A percentile compares a stretch with the other conserved stretches of the same genome.
Evolutionary conservation across 2,888 invertebrate genomes (phyloP).

Genomic region (Dinocampus coccinellae): DNA sequence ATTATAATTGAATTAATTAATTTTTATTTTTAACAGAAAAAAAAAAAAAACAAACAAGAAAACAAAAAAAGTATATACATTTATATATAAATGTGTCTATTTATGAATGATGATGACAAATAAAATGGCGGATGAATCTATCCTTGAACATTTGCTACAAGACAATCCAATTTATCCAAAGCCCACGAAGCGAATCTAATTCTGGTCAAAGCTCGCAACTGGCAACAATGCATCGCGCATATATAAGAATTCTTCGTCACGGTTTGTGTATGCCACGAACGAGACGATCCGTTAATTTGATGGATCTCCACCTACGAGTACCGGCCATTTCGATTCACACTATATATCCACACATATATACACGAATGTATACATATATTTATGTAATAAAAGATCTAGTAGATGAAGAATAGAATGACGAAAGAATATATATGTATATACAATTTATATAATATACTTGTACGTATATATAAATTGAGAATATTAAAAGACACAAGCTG

Average conservation of each 20-base stretch:
- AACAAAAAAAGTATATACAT: no score
- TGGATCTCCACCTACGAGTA: slow-evolving; percentile 22
- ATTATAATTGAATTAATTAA: background rate
- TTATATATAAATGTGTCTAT: background rate
- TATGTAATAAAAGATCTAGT: background rate
- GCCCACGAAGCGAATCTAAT: slow-evolving; percentile 29
- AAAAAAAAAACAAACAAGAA: no score
- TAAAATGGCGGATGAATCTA: slow-evolving; percentile 18
- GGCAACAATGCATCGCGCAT: slow-evolving; percentile 19
- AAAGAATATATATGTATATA: background rate
- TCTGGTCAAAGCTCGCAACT: slow-evolving; percentile 3
- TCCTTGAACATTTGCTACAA: slow-evolving; percentile 29
- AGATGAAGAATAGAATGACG: background rate
- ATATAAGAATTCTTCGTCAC: slow-evolving; percentile 29
- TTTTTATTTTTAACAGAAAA: background rate
- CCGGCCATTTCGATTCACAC: background rate
- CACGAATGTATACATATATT: background rate
- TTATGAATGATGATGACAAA: background rate
- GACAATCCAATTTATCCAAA: slow-evolving; percentile 29
- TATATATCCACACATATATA: background rate
- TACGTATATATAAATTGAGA: slow-evolving; percentile 11
- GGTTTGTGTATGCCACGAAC: slow-evolving; percentile 15
- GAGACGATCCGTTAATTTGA: slow-evolving; percentile 33
- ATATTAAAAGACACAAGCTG: slow-evolving; percentile 12
- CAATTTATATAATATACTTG: background rate